Conservation (phyloP, 2,113 vertebrate genomes). For the Bujurquina vittata region DNA sequence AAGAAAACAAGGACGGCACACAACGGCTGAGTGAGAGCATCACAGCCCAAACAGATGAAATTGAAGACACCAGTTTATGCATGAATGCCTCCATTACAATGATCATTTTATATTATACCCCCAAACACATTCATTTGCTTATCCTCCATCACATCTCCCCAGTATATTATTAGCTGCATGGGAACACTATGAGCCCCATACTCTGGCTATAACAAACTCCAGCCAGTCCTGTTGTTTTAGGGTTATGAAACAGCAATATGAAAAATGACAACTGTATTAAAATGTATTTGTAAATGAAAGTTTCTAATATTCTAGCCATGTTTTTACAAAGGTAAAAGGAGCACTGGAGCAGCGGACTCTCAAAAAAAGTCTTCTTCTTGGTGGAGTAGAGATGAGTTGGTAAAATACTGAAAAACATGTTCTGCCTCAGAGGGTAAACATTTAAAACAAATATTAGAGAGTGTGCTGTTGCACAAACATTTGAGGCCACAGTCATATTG, state of each 20-base stretch:
- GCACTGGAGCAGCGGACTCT: constrained; percentile 1
- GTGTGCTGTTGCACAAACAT: background rate
- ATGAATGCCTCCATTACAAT: constrained; percentile 48
- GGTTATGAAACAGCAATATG: constrained; percentile 6
- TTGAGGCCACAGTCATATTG: background rate
- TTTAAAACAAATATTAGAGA: constrained; percentile 26
- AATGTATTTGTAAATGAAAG: background rate
- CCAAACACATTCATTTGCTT: constrained; percentile 37
- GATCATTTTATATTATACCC: constrained; percentile 45
- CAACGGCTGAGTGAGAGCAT: constrained; percentile 45
- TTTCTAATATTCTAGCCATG: constrained; percentile 8
- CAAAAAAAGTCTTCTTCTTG: constrained; percentile 21
- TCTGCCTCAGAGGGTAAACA: constrained; percentile 32
- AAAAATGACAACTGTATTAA: constrained; percentile 4
- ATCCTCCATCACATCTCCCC: constrained; percentile 41
- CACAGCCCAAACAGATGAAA: constrained; percentile 53
- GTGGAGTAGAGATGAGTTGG: constrained; percentile 6
- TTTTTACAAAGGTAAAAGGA: constrained; percentile 25
- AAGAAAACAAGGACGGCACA: constrained; percentile 31
- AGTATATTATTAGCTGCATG: constrained; percentile 13
- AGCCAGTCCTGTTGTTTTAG: constrained; percentile 9
- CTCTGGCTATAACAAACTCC: background rate
- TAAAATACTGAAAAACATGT: background rate
- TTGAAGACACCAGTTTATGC: constrained; percentile 49
- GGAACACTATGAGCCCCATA: constrained; percentile 7